Percentiles rank a stretch among this genome's conserved stretches.
phyloP scores from a whole-genome alignment of 2,888 invertebrate species.

The Quadroppia sp. region DNA sequence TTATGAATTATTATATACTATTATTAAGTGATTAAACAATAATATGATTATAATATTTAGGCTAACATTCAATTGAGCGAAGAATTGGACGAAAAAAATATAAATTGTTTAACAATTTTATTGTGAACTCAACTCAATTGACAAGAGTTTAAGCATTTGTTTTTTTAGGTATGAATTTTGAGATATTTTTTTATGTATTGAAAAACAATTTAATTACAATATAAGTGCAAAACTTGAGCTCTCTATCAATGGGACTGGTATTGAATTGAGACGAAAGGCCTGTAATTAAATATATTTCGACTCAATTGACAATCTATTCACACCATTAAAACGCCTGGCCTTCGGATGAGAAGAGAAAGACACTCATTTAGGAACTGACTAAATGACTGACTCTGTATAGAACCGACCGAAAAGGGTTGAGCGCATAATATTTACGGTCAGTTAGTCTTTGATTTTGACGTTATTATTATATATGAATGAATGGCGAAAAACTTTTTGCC shows the following conservation, averaged over 20 bases:
- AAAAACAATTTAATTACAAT: too few species aligned
- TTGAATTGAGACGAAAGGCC: background rate
- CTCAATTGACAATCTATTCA: background rate
- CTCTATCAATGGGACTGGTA: background rate
- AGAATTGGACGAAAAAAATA: too few species aligned
- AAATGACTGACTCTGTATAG: background rate
- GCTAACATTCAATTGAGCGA: too few species aligned
- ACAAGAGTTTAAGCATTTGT: too few species aligned
- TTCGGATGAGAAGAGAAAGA: background rate
- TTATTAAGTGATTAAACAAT: too few species aligned
- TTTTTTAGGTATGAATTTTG: too few species aligned
- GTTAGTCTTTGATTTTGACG: constrained; percentile 14
- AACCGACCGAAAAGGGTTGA: background rate
- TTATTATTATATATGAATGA: constrained; percentile 11
- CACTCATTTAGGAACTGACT: background rate
- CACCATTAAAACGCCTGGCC: background rate
- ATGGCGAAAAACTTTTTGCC: background rate
- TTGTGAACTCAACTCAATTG: too few species aligned
- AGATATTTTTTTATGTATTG: too few species aligned
- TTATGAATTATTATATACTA: too few species aligned
- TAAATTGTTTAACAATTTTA: too few species aligned
- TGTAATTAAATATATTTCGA: background rate
- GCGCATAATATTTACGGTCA: constrained; percentile 26
- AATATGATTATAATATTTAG: too few species aligned
- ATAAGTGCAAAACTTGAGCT: background rate